Base-by-base conservation (phyloP, 2,113 vertebrate species). In the Syrrhaptes paradoxus region DNA sequence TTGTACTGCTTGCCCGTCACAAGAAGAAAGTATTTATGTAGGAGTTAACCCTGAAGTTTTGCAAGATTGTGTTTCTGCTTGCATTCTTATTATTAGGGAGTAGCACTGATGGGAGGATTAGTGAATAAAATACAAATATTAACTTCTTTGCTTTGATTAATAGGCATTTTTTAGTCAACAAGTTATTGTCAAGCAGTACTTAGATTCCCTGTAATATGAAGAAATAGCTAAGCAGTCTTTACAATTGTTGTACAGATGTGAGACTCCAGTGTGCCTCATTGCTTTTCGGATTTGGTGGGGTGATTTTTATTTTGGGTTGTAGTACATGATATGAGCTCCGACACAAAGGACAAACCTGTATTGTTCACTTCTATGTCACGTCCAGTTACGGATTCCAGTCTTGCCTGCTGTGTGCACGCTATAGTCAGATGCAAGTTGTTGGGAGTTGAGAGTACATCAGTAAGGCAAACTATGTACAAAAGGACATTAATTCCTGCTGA, bases 241-340 rank as follows among this genome's bases (percentile, higher is more conserved):
- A 46, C 43, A 61, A 22, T 11, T 11, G 7, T 45, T 67, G 31
- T 48, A 7, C 3, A 1, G 31, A 45, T 82, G 38, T 45, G 43
- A 31, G 20, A 67, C 67, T 73, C 14, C 55, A 31, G 70, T 51
- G 67, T 67, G 79, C 48, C 90, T 76, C 17, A 20, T 48, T 94
- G 31, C 32, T 74, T 93, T 87, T 95, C 32, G 54, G 58, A 85
- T 93, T 88, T 93, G 87, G 58, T 86, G 38, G 6, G n/a, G 21
- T 62, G 73, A 72, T 95, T 97, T 95, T 94, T 94, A 79, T 78
- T 97, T 87, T 63, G 59, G 13, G 25, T 96, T 62, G 9, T 85
- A 83, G 67, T 59, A 66, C 13, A 66, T 68, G 11, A 85, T 89
- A 87, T 57, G 80, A 96, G 65, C 29, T 72, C 66, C 90, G 78